Evolutionary conservation across 2,113 vertebrate species (phyloP).

Genomic region (Cnemophilus loriae): DNA sequence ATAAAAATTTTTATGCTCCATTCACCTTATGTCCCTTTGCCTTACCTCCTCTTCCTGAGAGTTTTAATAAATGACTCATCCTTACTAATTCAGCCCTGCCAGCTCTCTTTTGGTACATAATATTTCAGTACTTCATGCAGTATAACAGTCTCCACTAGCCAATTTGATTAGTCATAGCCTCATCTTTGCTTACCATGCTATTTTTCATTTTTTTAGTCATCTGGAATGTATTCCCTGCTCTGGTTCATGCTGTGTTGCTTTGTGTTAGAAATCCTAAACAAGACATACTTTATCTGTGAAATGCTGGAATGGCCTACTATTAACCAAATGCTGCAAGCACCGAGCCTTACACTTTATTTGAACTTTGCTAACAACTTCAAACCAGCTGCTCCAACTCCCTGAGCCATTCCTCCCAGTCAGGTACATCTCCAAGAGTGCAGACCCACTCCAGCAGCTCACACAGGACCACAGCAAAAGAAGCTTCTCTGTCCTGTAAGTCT

Average conservation of each 20-base stretch:
- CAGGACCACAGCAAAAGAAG: neutral
- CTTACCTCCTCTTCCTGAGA: slow-evolving; percentile 4
- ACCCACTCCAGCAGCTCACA: neutral
- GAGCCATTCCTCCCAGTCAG: neutral
- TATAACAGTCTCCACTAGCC: slow-evolving; percentile 10
- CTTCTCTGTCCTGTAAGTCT: rapidly evolving
- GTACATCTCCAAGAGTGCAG: too few species aligned
- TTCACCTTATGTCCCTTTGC: slow-evolving; percentile 24
- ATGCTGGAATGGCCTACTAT: neutral
- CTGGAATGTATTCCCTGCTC: slow-evolving; percentile 18
- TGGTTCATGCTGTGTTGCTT: slow-evolving; percentile 18
- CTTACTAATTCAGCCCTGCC: neutral
- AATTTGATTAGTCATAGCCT: slow-evolving; percentile 47
- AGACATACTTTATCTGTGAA: slow-evolving; percentile 13
- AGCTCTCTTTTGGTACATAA: slow-evolving; percentile 7
- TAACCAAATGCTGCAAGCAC: neutral
- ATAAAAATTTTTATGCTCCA: slow-evolving; percentile 40
- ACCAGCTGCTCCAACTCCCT: neutral
- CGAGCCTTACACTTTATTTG: neutral
- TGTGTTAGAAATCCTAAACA: slow-evolving; percentile 27
- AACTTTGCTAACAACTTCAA: neutral
- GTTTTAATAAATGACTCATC: slow-evolving; percentile 34
- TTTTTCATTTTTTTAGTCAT: slow-evolving; percentile 14
- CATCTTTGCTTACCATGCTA: slow-evolving; percentile 18
- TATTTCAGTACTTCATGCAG: slow-evolving; percentile 19